phyloP scores from a whole-genome alignment of 1,140 invertebrate species.

The Aplysia californica region DNA sequence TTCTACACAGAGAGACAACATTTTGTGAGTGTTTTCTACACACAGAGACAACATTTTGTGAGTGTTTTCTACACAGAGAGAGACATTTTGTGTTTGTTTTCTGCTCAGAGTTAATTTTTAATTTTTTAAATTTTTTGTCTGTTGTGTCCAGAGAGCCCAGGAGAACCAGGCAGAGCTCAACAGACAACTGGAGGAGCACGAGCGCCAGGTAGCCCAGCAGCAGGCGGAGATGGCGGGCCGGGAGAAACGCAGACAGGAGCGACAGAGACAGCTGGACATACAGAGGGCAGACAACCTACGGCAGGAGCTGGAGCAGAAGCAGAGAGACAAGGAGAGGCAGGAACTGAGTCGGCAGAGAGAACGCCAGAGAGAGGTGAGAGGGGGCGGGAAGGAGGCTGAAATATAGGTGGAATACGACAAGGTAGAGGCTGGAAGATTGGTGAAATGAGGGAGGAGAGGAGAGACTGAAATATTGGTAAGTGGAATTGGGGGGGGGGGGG shows the following conservation, averaged over 20 bases:
- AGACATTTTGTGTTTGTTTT: not conserved
- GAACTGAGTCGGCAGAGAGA: not conserved
- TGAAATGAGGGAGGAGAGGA: not conserved
- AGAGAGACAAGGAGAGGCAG: not conserved
- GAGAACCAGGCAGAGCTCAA: not conserved
- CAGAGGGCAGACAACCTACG: not conserved
- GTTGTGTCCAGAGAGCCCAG: not conserved
- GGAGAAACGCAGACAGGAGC: not conserved
- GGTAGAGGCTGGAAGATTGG: not conserved
- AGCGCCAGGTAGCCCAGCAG: not conserved
- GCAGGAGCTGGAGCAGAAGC: not conserved
- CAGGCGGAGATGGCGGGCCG: conserved; percentile 3
- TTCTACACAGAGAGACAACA: too few species aligned
- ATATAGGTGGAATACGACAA: too few species aligned
- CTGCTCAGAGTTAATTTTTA: not conserved
- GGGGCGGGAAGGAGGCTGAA: not conserved
- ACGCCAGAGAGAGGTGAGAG: not conserved
- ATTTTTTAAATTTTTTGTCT: not conserved
- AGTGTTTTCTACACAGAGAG: too few species aligned
- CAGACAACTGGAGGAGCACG: conserved; percentile 9
- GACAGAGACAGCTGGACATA: not conserved
- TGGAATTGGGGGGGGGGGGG: not conserved
- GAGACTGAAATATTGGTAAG: not conserved
- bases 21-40: too few species aligned
- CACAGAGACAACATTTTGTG: too few species aligned